phyloP scores from a whole-genome alignment of 2,888 invertebrate genomes.

The Tanytarsus gracilentus region DNA sequence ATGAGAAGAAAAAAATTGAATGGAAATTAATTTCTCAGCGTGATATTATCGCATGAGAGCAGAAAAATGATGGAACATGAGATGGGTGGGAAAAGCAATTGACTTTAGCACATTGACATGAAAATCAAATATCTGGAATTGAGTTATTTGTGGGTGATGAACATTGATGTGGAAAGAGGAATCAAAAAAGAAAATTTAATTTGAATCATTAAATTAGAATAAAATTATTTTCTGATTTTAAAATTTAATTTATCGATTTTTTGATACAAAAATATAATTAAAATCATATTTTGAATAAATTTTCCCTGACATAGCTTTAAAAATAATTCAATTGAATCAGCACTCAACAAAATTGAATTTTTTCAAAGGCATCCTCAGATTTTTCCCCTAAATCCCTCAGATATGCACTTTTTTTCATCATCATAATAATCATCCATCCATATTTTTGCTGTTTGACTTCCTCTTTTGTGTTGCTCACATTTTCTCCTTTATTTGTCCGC shows the following conservation, averaged over 20 bases:
- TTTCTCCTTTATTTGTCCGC: background rate
- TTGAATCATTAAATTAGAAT: too few relatives aligned
- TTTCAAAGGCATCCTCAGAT: too few relatives aligned
- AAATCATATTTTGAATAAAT: too few relatives aligned
- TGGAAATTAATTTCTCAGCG: constrained; percentile 23
- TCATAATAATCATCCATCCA: background rate
- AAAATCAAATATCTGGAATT: too few relatives aligned
- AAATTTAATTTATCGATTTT: too few relatives aligned
- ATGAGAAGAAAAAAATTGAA: background rate
- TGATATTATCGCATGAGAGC: constrained; percentile 5
- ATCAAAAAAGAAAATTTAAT: too few relatives aligned
- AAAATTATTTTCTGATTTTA: too few relatives aligned
- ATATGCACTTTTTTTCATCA: background rate
- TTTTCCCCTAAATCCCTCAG: background rate
- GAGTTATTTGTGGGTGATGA: too few relatives aligned
- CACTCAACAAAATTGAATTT: constrained; percentile 22
- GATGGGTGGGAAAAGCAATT: constrained; percentile 1
- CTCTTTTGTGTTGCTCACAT: constrained; percentile 5
- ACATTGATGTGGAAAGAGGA: too few relatives aligned
- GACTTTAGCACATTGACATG: too few relatives aligned
- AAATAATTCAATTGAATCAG: background rate
- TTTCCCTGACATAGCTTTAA: too few relatives aligned
- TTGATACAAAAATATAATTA: too few relatives aligned
- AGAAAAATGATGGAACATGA: constrained; percentile 8
- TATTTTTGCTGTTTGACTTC: constrained; percentile 11